A percentile compares a stretch with the other conserved stretches of the same genome.
These are phyloP conservation scores for Pachymerium ferrugineum DNA, from an alignment of 2,888 invertebrate genomes.

Conservation along the genomic window DNA sequence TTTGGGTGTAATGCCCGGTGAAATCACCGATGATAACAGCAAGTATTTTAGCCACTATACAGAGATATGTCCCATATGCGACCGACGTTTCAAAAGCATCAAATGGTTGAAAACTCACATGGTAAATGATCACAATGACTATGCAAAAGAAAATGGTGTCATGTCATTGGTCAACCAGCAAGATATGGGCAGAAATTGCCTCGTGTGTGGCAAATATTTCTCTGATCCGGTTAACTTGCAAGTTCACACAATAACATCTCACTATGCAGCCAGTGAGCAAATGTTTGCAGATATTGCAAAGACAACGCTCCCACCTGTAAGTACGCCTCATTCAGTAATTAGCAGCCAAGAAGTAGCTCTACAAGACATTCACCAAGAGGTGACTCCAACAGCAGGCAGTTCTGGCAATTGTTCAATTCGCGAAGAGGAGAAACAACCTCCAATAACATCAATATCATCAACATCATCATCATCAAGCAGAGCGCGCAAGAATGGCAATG, in stretches of 20 bases:
- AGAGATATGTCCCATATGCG: slow-evolving; percentile 78
- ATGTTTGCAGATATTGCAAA: background rate
- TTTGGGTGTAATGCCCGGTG: slow-evolving; percentile 31
- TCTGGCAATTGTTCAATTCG: background rate
- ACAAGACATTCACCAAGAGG: too few relatives aligned
- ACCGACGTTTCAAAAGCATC: slow-evolving; percentile 76
- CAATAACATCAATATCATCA: background rate
- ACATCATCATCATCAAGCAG: background rate
- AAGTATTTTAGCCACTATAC: slow-evolving; percentile 59
- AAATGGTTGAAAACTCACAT: slow-evolving; percentile 84
- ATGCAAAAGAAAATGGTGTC: slow-evolving; percentile 57
- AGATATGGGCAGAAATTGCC: slow-evolving; percentile 38
- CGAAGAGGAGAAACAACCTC: background rate
- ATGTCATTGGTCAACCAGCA: slow-evolving; percentile 31
- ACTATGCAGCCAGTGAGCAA: slow-evolving; percentile 37
- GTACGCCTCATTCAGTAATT: slow-evolving; percentile 15
- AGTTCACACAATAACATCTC: slow-evolving; percentile 51
- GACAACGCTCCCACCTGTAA: background rate
- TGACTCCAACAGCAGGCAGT: background rate
- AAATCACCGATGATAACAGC: slow-evolving; percentile 35
- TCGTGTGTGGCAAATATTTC: slow-evolving; percentile 48
- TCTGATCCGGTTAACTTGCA: slow-evolving; percentile 48
- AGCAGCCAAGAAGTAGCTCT: slow-evolving; percentile 30
- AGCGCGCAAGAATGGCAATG: slow-evolving; percentile 37
- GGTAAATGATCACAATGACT: slow-evolving; percentile 75